Evolutionary conservation across 2,113 vertebrate species (phyloP).

Genomic region (Ascaphus truei): DNA sequence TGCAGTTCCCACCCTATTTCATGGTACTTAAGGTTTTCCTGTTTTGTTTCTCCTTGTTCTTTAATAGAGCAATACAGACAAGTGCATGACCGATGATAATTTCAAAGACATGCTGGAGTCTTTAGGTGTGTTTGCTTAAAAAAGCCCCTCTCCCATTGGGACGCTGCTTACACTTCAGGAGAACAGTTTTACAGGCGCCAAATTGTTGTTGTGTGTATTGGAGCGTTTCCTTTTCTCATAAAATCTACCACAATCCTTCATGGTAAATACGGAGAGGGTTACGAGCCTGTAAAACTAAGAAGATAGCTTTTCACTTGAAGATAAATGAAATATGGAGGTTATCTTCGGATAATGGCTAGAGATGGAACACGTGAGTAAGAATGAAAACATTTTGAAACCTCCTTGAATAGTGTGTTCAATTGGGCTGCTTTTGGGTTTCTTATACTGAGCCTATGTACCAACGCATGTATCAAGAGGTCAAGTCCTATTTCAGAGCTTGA

Average conservation of each 20-base stretch:
- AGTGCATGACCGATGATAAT: not conserved
- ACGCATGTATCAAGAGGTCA: too few species aligned
- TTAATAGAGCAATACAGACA: not conserved
- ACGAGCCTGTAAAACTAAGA: not conserved
- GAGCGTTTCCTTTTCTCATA: conserved; percentile 17
- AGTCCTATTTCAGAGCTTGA: too few species aligned
- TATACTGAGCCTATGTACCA: too few species aligned
- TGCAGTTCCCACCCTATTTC: not conserved
- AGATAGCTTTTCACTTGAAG: not conserved
- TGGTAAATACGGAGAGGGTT: not conserved
- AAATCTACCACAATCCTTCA: not conserved
- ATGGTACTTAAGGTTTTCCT: conserved; percentile 11
- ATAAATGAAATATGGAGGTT: not conserved
- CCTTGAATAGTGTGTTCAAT: not conserved
- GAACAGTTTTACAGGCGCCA: not conserved
- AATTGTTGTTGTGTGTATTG: not conserved
- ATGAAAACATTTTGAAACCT: not conserved
- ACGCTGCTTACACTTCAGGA: not conserved
- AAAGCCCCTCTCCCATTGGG: not conserved
- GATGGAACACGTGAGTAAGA: not conserved
- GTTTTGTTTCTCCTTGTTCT: conserved; percentile 1
- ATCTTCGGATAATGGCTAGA: not conserved
- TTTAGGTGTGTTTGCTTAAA: not conserved
- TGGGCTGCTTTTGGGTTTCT: not conserved
- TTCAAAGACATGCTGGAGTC: not conserved